Evolutionary conservation across 2,888 invertebrate genomes (phyloP), one percentile per base, ranked within the genome.

Genomic region (Andrena chrysosceles): DNA sequence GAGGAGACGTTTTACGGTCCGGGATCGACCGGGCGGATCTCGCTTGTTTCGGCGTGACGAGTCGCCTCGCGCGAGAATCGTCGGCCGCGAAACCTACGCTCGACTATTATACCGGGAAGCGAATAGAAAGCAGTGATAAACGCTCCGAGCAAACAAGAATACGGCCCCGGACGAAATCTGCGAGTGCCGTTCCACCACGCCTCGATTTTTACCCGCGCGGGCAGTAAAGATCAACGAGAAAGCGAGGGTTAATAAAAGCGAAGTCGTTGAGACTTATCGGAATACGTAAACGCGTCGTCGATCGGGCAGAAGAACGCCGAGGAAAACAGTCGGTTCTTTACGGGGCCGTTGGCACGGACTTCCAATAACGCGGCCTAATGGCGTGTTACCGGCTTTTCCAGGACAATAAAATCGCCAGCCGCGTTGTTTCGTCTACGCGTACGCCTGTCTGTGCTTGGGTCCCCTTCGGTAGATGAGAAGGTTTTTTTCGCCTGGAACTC

Each of bases 341-440:
- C 78, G 29, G 8, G 26, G 33, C 54, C 67, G 67, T 77, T 48
- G 68, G 62, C 54, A 33, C 33, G 56, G 67, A 49, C 54, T 23
- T 68, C 63, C 67, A 77, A 72, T 81, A 77, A 78, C 54, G 60
- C 77, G 42, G 62, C 35, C 72, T 72, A 72, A 81, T 78, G 67
- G 63, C 68, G 67, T 48, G 77, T 72, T 78, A 68, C 63, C 59
- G 56, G 67, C 68, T 60, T 81, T 81, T 73, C 35, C 75, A 13
- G 52, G 31, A 10, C 81, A n/a, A 81, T 81, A 64, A 81, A 71
- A 72, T 73, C 33, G 72, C 33, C n/a, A 10, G 16, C 29, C 33
- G 64, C 63, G 56, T 62, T 79, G 81, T 81, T 81, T 73, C 60
- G 72, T 81, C 73, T 81, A 72, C 78, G 62, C 54, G 35, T 20